A percentile compares a stretch with the other conserved stretches of the same genome.
Evolutionary conservation across 2,797 vertebrate species (phyloP).

Genomic region (Orestias chungarensis): DNA sequence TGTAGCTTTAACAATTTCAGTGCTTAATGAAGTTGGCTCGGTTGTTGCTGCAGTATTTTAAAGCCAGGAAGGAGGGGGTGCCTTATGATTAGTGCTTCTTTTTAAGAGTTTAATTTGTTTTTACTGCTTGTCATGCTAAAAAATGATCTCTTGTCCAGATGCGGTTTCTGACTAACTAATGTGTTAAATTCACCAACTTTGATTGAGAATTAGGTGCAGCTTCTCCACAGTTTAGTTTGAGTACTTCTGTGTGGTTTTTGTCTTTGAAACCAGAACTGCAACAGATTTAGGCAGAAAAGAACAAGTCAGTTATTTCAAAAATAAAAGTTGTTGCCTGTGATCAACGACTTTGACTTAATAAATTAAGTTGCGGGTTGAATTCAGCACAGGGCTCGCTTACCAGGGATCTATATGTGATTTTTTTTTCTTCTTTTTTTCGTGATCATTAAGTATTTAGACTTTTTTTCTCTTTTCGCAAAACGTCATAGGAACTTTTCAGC

Average conservation of each 20-base stretch:
- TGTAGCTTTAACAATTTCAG: not conserved
- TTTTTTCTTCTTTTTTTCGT: not conserved
- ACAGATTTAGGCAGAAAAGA: not conserved
- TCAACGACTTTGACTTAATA: too few species aligned
- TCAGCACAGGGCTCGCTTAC: too few species aligned
- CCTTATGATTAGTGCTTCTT: slow-evolving; percentile 47
- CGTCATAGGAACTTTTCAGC: not conserved
- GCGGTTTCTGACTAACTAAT: not conserved
- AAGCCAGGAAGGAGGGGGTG: slow-evolving; percentile 36
- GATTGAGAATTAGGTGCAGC: not conserved
- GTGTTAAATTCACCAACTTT: too few species aligned
- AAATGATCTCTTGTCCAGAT: not conserved
- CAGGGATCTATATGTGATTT: too few species aligned
- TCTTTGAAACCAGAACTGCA: not conserved
- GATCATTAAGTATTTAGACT: not conserved
- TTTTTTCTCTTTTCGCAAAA: not conserved
- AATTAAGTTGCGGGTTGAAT: too few species aligned
- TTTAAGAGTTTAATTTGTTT: slow-evolving; percentile 7
- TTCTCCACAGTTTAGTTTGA: not conserved
- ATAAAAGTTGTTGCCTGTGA: too few species aligned
- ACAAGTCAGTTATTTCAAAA: too few species aligned
- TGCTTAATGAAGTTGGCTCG: slow-evolving; percentile 37
- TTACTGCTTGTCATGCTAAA: slow-evolving; percentile 3
- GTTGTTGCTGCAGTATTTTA: slow-evolving; percentile 16
- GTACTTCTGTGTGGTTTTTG: not conserved